Evolutionary conservation across 35 echinoderm and acorn worm species (phyloP), one percentile per base, ranked within the genome.

Genomic region (Amphiura filiformis): DNA sequence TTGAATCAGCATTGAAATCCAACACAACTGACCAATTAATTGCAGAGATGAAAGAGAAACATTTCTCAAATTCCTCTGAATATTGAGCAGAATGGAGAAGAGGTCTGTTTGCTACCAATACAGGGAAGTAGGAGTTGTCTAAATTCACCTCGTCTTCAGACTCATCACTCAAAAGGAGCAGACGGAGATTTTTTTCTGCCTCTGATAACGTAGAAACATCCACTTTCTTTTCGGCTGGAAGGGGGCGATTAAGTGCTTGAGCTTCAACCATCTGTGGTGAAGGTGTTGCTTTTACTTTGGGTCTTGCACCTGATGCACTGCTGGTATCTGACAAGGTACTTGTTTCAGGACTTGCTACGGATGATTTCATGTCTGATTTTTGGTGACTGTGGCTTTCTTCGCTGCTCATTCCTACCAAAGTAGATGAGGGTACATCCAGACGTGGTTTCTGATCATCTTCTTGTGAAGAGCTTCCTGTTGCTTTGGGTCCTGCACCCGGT

Each of bases 21-120:
- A 84, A 78, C 1, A 90, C 89, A 39, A 34, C 82, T 39, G n/a
- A 33, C 89, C 89, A 90, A 18, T 77, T 80, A 38, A 90, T 70
- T 23, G n/a, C 64, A 13, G 37, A 36, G 31, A 90, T 90, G 33
- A 90, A 90, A 52, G 44, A 52, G 34, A 90, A 84, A 23, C 75
- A 35, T 23, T 47, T 0, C 23, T 0, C 44, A 7, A 83, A 28
- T 49, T 31, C 13, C 31, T 32, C 23, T 23, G 5, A 0, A 0
- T 34, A 22, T 30, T 31, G 5, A 52, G 20, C 7, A 20, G 20
- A 7, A 26, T 22, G 38, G 31, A 28, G 12, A 44, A 15, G 9
- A 22, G 81, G 81, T 83, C 32, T 83, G 40, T 83, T 83, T 0
- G 34, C 81, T 49, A 83, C 52, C 39, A 83, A 47, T 12, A 83